phyloP scores from a whole-genome alignment of 2,888 invertebrate species.

The Cybosia mesomella region DNA sequence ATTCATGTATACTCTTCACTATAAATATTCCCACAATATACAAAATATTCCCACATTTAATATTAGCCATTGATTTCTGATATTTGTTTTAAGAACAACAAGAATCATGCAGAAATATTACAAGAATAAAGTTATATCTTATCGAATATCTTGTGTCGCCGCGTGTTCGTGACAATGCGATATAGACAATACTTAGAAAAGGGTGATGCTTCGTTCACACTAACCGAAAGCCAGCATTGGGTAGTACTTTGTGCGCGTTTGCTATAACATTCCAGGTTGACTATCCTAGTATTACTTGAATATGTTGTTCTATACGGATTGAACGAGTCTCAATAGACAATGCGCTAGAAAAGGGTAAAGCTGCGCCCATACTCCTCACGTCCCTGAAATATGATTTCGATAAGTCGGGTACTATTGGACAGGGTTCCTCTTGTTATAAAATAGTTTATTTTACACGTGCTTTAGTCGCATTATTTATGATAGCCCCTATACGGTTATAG shows the following conservation, averaged over 20 bases:
- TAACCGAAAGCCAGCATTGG: constrained; percentile 35
- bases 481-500: constrained; percentile 49
- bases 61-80: constrained; percentile 30
- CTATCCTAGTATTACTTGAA: constrained; percentile 32
- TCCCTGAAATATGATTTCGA: constrained; percentile 86
- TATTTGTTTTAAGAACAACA: constrained; percentile 45
- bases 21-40: constrained; percentile 40
- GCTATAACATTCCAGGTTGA: constrained; percentile 28
- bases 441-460: constrained; percentile 77
- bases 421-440: constrained; percentile 75
- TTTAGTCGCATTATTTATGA: constrained; percentile 64
- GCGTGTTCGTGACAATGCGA: constrained; percentile 84
- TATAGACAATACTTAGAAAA: constrained; percentile 84
- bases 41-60: constrained; percentile 11
- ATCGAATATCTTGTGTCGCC: constrained; percentile 82
- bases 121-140: constrained; percentile 81
- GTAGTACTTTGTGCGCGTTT: constrained; percentile 44
- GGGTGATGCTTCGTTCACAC: constrained; percentile 76
- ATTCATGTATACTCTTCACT: background rate
- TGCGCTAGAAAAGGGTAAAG: constrained; percentile 80
- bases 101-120: constrained; percentile 74
- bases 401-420: constrained; percentile 84
- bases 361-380: constrained; percentile 81
- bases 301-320: constrained; percentile 39
- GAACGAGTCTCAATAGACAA: constrained; percentile 74